phyloP scores from a whole-genome alignment of 2,797 vertebrate genomes.

The Megaceryle alcyon region DNA sequence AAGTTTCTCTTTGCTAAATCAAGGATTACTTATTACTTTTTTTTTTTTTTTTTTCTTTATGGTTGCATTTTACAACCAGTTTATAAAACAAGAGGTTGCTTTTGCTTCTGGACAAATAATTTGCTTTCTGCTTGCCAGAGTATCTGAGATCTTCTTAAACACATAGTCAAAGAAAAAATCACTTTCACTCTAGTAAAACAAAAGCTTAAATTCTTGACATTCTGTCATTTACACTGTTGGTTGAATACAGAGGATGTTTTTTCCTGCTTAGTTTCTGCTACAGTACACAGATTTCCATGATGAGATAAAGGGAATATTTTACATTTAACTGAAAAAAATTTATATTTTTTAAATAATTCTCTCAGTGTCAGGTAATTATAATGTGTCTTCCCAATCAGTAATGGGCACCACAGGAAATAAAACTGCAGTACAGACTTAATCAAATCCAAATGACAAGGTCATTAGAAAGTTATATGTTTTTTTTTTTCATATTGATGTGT shows the following conservation, averaged over 20 bases:
- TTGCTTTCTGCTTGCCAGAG: not conserved
- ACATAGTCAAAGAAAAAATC: not conserved
- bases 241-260: not conserved
- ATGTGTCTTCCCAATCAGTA: constrained; percentile 53
- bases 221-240: not conserved
- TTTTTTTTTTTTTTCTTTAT: not conserved
- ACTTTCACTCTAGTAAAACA: not conserved
- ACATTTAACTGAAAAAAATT: constrained; percentile 15
- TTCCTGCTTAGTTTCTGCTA: not conserved
- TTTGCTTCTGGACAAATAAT: not conserved
- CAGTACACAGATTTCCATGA: not conserved
- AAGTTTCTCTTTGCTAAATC: not conserved
- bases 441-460: constrained; percentile 72
- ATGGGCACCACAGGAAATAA: constrained; percentile 66
- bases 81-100: not conserved
- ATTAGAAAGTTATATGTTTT: constrained; percentile 65
- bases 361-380: constrained; percentile 65
- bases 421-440: constrained; percentile 63
- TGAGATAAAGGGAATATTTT: constrained; percentile 16
- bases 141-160: not conserved
- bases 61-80: not conserved
- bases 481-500: not conserved
- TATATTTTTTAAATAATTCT: not conserved
- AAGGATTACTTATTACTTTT: not conserved
- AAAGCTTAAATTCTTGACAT: not conserved